Conservation (phyloP, 1,140 invertebrate species). For the Tetraneura akinire region DNA sequence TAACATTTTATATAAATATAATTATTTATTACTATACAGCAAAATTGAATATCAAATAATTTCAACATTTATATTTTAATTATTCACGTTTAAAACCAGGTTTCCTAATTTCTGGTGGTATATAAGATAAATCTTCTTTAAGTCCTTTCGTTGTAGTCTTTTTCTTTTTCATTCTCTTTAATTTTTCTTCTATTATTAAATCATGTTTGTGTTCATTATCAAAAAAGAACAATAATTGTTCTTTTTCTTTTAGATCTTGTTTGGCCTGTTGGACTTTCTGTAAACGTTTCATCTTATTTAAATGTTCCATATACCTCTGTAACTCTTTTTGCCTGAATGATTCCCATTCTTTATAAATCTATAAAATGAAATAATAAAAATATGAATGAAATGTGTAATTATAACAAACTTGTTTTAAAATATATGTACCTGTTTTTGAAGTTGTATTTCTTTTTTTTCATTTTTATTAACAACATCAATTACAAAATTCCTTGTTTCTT, state of each 20-base stretch:
- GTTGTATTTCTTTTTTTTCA: conserved; percentile 31
- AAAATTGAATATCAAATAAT: background rate
- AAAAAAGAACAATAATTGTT: conserved; percentile 76
- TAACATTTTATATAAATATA: background rate
- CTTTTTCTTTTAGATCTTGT: conserved; percentile 63
- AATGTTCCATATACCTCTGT: conserved; percentile 61
- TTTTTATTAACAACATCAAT: conserved; percentile 7
- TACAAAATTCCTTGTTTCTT: conserved; percentile 36
- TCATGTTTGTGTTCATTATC: conserved; percentile 75
- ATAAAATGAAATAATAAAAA: conserved; percentile 39
- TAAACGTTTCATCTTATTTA: conserved; percentile 63
- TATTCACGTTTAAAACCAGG: conserved; percentile 40
- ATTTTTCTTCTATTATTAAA: conserved; percentile 66
- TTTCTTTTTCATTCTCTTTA: conserved; percentile 43
- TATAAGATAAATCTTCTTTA: conserved; percentile 53
- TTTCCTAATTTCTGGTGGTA: conserved; percentile 54
- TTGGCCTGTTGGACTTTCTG: conserved; percentile 66
- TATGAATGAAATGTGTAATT: too few relatives aligned
- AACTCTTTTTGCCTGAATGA: conserved; percentile 60
- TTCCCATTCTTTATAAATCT: conserved; percentile 67
- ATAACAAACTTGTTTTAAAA: background rate
- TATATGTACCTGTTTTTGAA: conserved; percentile 36
- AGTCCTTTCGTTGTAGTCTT: conserved; percentile 21
- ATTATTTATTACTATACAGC: background rate
- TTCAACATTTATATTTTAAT: background rate